Conservation (phyloP, 2,888 invertebrate genomes). For the Nasonovia ribisnigri region DNA sequence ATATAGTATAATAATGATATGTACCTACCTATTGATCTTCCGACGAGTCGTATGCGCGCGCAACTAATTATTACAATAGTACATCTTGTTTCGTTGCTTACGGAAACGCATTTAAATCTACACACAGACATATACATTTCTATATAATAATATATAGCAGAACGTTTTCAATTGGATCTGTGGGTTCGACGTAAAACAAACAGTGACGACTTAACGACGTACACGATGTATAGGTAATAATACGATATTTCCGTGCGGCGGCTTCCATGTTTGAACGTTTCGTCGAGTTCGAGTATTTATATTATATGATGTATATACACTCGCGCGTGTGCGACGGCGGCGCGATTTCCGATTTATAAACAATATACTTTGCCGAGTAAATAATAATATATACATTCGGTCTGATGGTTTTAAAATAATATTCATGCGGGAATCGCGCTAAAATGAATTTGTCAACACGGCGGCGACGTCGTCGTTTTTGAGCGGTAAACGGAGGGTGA, state of each 20-base stretch:
- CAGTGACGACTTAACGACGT: not conserved
- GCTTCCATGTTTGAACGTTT: not conserved
- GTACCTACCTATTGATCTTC: no score
- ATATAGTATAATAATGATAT: not conserved
- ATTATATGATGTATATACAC: not conserved
- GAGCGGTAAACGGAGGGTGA: conserved; percentile 23
- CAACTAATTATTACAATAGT: not conserved
- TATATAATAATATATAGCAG: not conserved
- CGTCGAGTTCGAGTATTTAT: conserved; percentile 8
- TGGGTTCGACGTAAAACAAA: not conserved
- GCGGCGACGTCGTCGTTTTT: not conserved
- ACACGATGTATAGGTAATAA: not conserved
- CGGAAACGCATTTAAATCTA: not conserved
- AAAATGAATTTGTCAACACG: conserved; percentile 39
- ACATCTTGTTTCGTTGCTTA: not conserved
- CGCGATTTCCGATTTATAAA: conserved; percentile 27
- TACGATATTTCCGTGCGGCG: not conserved
- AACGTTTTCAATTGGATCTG: conserved; percentile 7
- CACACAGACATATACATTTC: not conserved
- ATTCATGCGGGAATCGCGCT: not conserved
- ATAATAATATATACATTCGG: not conserved
- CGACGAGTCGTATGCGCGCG: not conserved
- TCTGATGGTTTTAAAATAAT: conserved; percentile 25
- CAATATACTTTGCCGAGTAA: conserved; percentile 30
- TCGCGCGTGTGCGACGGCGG: not conserved